These are phyloP conservation scores for Alfaro cultratus DNA, from an alignment of 2,797 vertebrate genomes.

Conservation along the genomic window DNA sequence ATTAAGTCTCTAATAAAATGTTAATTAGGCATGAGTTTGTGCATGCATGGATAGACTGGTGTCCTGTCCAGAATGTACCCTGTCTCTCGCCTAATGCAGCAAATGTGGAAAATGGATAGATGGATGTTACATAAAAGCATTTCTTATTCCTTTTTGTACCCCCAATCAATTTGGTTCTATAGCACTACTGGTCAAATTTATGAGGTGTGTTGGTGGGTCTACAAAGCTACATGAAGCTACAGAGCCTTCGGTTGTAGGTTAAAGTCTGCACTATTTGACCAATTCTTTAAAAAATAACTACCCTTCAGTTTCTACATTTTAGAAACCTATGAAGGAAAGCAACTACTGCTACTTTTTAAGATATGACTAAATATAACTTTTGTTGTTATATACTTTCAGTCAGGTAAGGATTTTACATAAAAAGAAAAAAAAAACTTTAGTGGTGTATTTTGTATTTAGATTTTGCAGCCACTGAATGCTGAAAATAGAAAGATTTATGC, in stretches of 20 bases:
- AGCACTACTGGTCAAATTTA: neutral
- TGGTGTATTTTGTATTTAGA: neutral
- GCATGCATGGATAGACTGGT: neutral
- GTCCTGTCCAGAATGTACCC: neutral
- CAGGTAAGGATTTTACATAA: neutral
- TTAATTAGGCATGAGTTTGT: neutral
- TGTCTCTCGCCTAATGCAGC: neutral
- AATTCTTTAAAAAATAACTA: neutral
- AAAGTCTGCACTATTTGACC: neutral
- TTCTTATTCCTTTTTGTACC: neutral
- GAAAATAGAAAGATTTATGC: constrained; percentile 50
- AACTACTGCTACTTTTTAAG: neutral
- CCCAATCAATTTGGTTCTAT: neutral
- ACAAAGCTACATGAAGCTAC: neutral
- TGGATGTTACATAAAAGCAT: neutral
- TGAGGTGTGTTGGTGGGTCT: neutral
- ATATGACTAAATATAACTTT: neutral
- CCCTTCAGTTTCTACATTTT: constrained; percentile 17
- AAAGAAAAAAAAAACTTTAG: neutral
- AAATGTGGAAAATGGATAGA: neutral
- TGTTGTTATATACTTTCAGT: neutral
- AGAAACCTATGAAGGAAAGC: neutral
- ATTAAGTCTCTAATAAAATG: neutral
- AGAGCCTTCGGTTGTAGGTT: neutral
- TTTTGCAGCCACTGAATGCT: constrained; percentile 28